These are phyloP conservation scores for Uria aalge DNA, from an alignment of 2,113 vertebrate species.

Conservation along the genomic window DNA sequence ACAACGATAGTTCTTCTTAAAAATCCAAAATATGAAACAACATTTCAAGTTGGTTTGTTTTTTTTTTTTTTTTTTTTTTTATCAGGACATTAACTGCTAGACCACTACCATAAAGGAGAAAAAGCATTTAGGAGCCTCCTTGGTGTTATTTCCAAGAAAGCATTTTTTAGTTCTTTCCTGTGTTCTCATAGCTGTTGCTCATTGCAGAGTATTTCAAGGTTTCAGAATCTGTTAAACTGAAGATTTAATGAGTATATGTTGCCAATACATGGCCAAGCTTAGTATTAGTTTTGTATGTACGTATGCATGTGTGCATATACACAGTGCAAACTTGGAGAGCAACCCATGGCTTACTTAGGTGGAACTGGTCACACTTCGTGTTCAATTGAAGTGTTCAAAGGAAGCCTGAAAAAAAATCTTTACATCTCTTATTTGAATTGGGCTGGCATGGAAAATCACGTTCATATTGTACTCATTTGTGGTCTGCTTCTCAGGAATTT, in stretches of 20 bases:
- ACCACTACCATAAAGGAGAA: not conserved
- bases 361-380: not conserved
- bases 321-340: not conserved
- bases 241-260: not conserved
- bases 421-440: slow-evolving; percentile 5
- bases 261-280: not conserved
- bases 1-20: not conserved
- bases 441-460: slow-evolving; percentile 35
- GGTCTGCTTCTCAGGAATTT: slow-evolving; percentile 59
- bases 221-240: not conserved
- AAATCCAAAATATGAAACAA: not conserved
- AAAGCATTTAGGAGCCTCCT: not conserved
- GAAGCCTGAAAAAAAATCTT: not conserved
- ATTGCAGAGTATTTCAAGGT: not conserved
- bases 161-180: not conserved
- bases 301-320: not conserved
- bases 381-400: slow-evolving; percentile 6
- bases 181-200: not conserved
- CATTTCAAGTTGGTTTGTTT: not conserved
- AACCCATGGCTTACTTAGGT: not conserved
- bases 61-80: too few relatives aligned
- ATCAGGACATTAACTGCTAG: not conserved
- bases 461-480: slow-evolving; percentile 68
- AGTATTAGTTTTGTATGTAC: not conserved
- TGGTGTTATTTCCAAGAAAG: not conserved